phyloP scores from a whole-genome alignment of 2,797 vertebrate species.

The Myotis daubentonii region DNA sequence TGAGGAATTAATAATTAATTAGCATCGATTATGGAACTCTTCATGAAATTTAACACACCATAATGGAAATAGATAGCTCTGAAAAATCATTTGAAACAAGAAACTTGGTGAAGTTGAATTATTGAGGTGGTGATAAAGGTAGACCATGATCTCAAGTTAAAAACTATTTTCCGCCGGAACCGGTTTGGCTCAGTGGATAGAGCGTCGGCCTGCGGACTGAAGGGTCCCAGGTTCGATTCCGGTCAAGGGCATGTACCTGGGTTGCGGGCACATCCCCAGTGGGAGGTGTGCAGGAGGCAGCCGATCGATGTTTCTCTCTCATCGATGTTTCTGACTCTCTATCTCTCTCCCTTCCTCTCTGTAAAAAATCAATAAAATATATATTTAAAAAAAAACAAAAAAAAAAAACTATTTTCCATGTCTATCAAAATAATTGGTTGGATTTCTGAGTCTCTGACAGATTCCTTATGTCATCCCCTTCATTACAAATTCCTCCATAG shows the following conservation, averaged over 20 bases:
- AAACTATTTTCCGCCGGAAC: neutral
- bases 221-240: too few species aligned
- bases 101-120: conserved; percentile 39
- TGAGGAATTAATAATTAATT: conserved; percentile 42
- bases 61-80: conserved; percentile 33
- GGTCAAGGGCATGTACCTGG: too few species aligned
- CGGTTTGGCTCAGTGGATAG: too few species aligned
- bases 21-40: neutral
- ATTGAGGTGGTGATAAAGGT: neutral
- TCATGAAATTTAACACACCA: conserved; percentile 39
- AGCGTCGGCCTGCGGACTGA: too few species aligned
- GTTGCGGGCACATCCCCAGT: too few species aligned
- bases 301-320: too few species aligned
- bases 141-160: conserved; percentile 21
- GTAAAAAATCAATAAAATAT: too few species aligned
- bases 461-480: neutral
- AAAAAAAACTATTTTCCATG: neutral
- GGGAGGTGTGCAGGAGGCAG: too few species aligned
- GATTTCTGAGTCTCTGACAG: neutral
- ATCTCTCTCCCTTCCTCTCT: too few species aligned
- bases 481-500: neutral
- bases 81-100: conserved; percentile 57
- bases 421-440: neutral
- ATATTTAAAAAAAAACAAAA: too few species aligned
- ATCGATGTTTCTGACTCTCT: too few species aligned